These are phyloP conservation scores for Rynchops niger DNA, from an alignment of 2,113 vertebrate genomes.

Conservation along the genomic window DNA sequence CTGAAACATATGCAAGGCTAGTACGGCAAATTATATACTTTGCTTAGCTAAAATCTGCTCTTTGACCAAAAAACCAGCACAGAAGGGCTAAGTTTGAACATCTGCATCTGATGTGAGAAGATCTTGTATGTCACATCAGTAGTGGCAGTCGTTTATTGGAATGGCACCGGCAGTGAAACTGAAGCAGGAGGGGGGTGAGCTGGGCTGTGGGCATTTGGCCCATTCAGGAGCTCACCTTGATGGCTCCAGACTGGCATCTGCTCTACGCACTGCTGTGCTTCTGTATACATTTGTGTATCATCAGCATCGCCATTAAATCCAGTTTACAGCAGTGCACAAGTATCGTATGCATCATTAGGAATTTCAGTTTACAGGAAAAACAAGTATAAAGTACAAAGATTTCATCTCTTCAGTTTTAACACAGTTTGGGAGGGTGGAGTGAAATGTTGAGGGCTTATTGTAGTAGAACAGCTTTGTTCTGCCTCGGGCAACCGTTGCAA, in stretches of 20 bases:
- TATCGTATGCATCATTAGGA: neutral
- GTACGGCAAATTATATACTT: neutral
- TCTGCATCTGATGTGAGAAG: neutral
- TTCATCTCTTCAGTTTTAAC: neutral
- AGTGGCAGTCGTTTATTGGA: neutral
- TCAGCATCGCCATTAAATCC: neutral
- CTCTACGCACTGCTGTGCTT: neutral
- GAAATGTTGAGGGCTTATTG: neutral
- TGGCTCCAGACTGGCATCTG: neutral
- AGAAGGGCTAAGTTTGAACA: neutral
- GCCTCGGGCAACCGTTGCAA: neutral
- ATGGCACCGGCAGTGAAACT: neutral
- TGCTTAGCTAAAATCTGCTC: neutral
- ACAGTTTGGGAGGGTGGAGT: neutral
- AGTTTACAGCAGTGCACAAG: fast-evolving
- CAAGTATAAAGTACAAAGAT: neutral
- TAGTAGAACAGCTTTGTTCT: neutral
- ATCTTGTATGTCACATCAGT: neutral
- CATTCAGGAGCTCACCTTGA: fast-evolving
- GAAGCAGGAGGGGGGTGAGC: neutral
- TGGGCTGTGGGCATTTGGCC: neutral
- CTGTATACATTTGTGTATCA: fast-evolving
- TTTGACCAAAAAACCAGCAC: neutral
- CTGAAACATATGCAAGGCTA: neutral
- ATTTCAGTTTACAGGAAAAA: neutral